Conservation (phyloP, 1,140 invertebrate genomes). For the Neodiprion fabricii region DNA sequence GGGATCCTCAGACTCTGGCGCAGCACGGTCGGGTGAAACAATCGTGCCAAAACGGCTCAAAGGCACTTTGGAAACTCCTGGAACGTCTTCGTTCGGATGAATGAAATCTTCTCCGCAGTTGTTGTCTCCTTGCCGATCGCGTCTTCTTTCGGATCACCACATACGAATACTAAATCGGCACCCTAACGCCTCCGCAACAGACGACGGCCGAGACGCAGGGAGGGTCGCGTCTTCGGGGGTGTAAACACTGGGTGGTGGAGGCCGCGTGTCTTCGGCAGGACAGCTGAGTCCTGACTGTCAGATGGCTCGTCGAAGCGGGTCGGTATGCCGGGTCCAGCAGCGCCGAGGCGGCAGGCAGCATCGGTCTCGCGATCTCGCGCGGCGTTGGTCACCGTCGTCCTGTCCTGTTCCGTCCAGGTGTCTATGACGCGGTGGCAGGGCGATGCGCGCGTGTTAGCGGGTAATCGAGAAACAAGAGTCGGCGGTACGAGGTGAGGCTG, state of each 20-base stretch:
- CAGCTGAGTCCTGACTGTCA: constrained; percentile 51
- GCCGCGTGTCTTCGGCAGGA: constrained; percentile 40
- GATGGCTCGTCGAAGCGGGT: constrained; percentile 26
- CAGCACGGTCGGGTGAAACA: too few relatives aligned
- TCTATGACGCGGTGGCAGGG: neutral
- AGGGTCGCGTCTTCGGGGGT: constrained; percentile 6
- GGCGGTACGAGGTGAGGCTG: neutral
- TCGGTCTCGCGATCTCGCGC: constrained; percentile 31
- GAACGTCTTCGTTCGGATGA: too few relatives aligned
- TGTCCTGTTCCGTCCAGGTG: neutral
- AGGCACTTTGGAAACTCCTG: too few relatives aligned
- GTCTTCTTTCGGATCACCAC: too few relatives aligned
- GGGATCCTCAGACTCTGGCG: too few relatives aligned
- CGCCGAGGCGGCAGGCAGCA: constrained; percentile 25
- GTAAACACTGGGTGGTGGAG: constrained; percentile 9
- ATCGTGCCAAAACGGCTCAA: too few relatives aligned
- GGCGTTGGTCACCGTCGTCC: constrained; percentile 9
- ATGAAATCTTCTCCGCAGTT: too few relatives aligned
- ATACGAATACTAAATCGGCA: too few relatives aligned
- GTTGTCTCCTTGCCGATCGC: too few relatives aligned
- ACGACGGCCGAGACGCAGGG: neutral
- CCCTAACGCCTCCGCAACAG: too few relatives aligned
- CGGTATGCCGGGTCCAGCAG: constrained; percentile 28
- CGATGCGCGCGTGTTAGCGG: constrained; percentile 3
- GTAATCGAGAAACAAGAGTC: neutral